Evolutionary conservation across 1,140 invertebrate species (phyloP).

Genomic region (Pseudachorutes palmiensis): DNA sequence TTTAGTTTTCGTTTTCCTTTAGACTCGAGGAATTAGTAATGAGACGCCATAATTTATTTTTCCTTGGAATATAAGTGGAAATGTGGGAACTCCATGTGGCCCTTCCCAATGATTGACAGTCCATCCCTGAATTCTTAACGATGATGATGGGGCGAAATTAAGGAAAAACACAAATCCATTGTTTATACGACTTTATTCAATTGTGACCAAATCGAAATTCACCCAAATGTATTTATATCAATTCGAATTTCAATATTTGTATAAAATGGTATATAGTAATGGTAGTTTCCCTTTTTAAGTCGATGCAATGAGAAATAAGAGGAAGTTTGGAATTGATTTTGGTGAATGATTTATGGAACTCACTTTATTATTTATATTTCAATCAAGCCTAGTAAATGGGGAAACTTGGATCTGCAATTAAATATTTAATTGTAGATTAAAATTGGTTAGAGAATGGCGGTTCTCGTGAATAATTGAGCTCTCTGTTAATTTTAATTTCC

Average conservation of each 20-base stretch:
- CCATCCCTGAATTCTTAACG: not conserved
- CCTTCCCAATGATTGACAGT: not conserved
- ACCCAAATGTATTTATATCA: not conserved
- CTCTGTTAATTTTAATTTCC: slow-evolving; percentile 44
- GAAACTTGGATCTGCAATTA: not conserved
- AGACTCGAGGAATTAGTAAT: not conserved
- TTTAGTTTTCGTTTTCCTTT: too few species aligned
- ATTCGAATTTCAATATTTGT: not conserved
- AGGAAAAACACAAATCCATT: not conserved
- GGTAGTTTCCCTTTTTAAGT: too few species aligned
- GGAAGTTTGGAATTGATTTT: not conserved
- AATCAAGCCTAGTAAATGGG: not conserved
- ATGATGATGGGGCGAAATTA: not conserved
- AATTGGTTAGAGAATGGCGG: not conserved
- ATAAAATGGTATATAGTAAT: not conserved
- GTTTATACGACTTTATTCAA: not conserved
- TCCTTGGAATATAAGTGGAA: not conserved
- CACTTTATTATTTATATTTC: not conserved
- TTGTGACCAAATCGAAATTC: not conserved
- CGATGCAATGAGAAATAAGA: not conserved
- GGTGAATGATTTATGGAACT: not conserved
- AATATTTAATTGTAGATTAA: not conserved
- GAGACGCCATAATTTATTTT: not conserved
- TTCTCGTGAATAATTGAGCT: not conserved
- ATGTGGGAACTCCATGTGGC: not conserved